phyloP scores from a whole-genome alignment of 92 coral and sea anemone genomes.

The Phymanthus crucifer region DNA sequence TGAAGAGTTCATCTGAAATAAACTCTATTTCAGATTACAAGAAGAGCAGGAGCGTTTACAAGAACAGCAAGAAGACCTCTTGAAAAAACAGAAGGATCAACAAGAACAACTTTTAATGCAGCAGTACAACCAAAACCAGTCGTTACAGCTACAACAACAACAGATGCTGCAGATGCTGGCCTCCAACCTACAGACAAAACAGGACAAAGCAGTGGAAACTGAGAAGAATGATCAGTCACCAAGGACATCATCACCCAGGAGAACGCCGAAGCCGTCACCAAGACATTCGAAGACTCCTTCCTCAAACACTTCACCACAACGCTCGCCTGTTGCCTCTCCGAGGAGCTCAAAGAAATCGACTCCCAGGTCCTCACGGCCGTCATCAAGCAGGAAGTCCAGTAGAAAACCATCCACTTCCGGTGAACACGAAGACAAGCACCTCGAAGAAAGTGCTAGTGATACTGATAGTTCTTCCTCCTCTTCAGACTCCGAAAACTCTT shows the following conservation, averaged over 20 bases:
- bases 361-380: constrained; percentile 55
- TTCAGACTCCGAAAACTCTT: constrained; percentile 50
- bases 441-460: constrained; percentile 61
- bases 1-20: too few species aligned
- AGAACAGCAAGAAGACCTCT: constrained; percentile 85
- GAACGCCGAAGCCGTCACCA: constrained; percentile 42
- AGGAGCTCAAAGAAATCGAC: constrained; percentile 50
- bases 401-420: constrained; percentile 57
- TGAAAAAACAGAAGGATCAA: constrained; percentile 80
- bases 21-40: constrained; percentile 41
- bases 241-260: constrained; percentile 53
- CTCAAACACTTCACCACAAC: constrained; percentile 25
- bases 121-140: constrained; percentile 78
- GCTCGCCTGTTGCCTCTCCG: constrained; percentile 39
- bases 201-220: constrained; percentile 46
- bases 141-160: constrained; percentile 81
- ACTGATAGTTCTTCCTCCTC: constrained; percentile 60
- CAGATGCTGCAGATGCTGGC: constrained; percentile 75
- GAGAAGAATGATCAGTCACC: constrained; percentile 30
- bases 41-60: constrained; percentile 88
- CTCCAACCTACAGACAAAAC: constrained; percentile 47
- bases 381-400: constrained; percentile 47
- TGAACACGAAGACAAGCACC: constrained; percentile 6
- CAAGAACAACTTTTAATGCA: constrained; percentile 90
- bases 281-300: constrained; percentile 32